Evolutionary conservation across 2,113 vertebrate genomes (phyloP).

Genomic region (Sapajus apella): DNA sequence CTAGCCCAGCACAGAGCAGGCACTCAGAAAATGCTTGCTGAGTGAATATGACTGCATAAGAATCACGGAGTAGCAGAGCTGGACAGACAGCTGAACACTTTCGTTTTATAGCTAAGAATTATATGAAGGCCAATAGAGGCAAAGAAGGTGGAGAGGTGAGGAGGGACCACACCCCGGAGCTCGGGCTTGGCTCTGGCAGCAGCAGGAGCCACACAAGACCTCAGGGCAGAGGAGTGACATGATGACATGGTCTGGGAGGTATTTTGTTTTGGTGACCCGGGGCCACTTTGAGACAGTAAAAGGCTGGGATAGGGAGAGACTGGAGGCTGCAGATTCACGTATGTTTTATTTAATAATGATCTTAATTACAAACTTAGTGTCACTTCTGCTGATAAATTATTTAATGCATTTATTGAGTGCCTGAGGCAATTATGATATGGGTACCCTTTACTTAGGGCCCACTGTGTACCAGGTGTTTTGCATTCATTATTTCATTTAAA

Average conservation of each 20-base stretch:
- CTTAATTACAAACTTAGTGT: not conserved
- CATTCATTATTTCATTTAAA: not conserved
- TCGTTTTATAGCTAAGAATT: not conserved
- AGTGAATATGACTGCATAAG: accelerated
- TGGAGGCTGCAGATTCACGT: not conserved
- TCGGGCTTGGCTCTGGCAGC: not conserved
- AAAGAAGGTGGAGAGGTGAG: not conserved
- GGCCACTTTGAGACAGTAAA: not conserved
- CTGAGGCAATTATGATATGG: not conserved
- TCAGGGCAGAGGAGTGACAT: not conserved
- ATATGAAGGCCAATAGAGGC: not conserved
- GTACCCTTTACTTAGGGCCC: not conserved
- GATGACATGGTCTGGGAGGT: not conserved
- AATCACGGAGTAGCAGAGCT: not conserved
- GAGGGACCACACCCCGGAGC: not conserved
- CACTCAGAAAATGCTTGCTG: not conserved
- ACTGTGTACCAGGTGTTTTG: not conserved
- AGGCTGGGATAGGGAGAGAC: not conserved
- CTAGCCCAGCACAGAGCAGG: not conserved
- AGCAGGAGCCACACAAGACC: not conserved
- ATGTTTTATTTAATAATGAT: not conserved
- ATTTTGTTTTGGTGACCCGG: not conserved
- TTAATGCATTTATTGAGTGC: not conserved
- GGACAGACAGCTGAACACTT: not conserved
- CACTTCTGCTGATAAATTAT: not conserved